A percentile compares a stretch with the other conserved stretches of the same genome.
These are phyloP conservation scores for Macroramphosus scolopax DNA, from an alignment of 2,797 vertebrate genomes.

Conservation along the genomic window DNA sequence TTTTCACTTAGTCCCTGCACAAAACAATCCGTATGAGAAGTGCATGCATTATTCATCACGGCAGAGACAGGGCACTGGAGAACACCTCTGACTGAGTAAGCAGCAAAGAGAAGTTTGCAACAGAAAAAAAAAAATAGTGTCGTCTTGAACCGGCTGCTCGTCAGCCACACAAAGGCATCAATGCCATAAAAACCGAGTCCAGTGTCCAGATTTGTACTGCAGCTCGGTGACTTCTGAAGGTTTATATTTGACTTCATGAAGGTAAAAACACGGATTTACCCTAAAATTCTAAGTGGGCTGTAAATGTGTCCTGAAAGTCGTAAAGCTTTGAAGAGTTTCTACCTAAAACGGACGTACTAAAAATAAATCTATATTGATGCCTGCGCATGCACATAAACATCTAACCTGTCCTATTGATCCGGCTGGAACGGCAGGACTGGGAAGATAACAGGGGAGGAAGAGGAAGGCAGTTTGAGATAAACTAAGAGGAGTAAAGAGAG, in stretches of 20 bases:
- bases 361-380: constrained; percentile 11
- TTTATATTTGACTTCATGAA: constrained; percentile 18
- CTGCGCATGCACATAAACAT: constrained; percentile 5
- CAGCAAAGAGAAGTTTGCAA: constrained; percentile 47
- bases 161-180: constrained; percentile 30
- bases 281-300: neutral
- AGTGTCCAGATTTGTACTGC: constrained; percentile 17
- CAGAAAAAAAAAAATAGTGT: constrained; percentile 68
- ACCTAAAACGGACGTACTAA: constrained; percentile 7
- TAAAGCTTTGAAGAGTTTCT: constrained; percentile 11
- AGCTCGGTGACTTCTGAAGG: constrained; percentile 25
- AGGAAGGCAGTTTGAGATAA: constrained; percentile 19
- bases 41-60: constrained; percentile 68
- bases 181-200: neutral
- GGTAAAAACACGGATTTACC: constrained; percentile 8
- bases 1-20: constrained; percentile 66
- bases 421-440: constrained; percentile 9
- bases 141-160: constrained; percentile 51
- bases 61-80: constrained; percentile 38
- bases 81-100: constrained; percentile 39
- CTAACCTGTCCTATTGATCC: constrained; percentile 25
- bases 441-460: constrained; percentile 23
- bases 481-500: constrained; percentile 13
- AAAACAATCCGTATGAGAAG: constrained; percentile 63
- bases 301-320: constrained; percentile 1